A percentile compares a stretch with the other conserved stretches of the same genome.
Conservation (phyloP, 2,888 invertebrate genomes). For the Sesamia inferens region DNA sequence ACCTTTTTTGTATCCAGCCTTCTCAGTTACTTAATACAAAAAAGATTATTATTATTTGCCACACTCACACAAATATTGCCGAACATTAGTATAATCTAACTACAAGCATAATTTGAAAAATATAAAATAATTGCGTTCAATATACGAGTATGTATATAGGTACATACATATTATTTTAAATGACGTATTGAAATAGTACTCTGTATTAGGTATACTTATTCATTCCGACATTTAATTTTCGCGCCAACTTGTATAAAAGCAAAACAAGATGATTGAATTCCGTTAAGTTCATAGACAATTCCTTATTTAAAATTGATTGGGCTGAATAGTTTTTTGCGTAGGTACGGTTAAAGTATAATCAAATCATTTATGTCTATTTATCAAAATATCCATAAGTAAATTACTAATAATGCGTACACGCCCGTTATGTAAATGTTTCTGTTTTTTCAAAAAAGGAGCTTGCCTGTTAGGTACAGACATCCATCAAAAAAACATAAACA, state of each 20-base stretch:
- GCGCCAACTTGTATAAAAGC: slow-evolving; percentile 35
- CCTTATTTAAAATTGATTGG: slow-evolving; percentile 14
- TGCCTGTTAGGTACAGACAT: too few species aligned
- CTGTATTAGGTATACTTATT: slow-evolving; percentile 18
- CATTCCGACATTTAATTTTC: slow-evolving; percentile 42
- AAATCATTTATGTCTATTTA: too few species aligned
- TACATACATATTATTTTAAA: slow-evolving; percentile 2
- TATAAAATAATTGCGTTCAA: slow-evolving; percentile 45
- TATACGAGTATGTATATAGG: not conserved
- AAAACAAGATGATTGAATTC: slow-evolving; percentile 50
- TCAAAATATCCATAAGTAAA: too few species aligned
- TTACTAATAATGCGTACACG: too few species aligned
- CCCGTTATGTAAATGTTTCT: not conserved
- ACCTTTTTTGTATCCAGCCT: too few species aligned
- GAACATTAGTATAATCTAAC: not conserved
- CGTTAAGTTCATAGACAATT: slow-evolving; percentile 45
- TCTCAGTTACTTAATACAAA: not conserved
- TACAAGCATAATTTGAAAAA: slow-evolving; percentile 26
- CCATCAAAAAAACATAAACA: not conserved
- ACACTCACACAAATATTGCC: slow-evolving; percentile 26
- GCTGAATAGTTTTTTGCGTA: not conserved
- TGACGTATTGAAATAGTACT: slow-evolving; percentile 49
- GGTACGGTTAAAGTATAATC: not conserved
- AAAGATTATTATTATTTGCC: slow-evolving; percentile 20
- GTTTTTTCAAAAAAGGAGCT: not conserved